Base-by-base conservation (phyloP, 1,140 invertebrate species). In the Trichonephila clavata region DNA sequence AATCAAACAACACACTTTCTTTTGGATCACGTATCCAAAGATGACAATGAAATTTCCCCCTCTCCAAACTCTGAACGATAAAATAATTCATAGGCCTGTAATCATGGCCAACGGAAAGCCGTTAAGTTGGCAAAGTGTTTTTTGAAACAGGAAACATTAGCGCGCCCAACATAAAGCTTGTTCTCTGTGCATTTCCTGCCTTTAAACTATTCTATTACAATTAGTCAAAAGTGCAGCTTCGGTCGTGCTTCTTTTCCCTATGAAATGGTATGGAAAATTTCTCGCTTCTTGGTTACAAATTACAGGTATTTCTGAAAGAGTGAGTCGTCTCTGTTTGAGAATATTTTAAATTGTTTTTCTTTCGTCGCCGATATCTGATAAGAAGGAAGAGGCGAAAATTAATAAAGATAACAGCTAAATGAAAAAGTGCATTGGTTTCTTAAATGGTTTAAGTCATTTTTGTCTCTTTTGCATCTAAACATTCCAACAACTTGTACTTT, bases 71-170 rank as follows among this genome's bases (percentile, higher is more conserved):
- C 16, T 5, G 27, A 18, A 77, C 27, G 27, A 77, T 77, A 39
- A 39, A 77, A 39, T 77, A 77, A 77, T 77, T 77, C 71, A 77
- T 20, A 77, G 71, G 14, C 71, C 71, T 77, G 27, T 77, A 77
- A 77, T 77, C 81, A 50, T 59, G n/a, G 81, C 21, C 81, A 83
- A 83, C 81, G 81, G 81, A 83, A 83, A 83, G 81, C 81, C 81
- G 81, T 83, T 83, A 83, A 83, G 20, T 50, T 50, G 6, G 50
- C 14, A 83, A 83, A 83, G 81, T 83, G 81, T 59, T 83, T 83
- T 59, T 21, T 57, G 27, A 83, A 83, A 83, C 81, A 83, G 81
- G 81, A 83, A 83, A 83, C 81, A 83, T 83, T 83, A 83, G 81
- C 81, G 81, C 50, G 16, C 81, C 3, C 57, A 59, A 83, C 81